Conservation (phyloP, 2,797 vertebrate genomes). For the Astyanax mexicanus region DNA sequence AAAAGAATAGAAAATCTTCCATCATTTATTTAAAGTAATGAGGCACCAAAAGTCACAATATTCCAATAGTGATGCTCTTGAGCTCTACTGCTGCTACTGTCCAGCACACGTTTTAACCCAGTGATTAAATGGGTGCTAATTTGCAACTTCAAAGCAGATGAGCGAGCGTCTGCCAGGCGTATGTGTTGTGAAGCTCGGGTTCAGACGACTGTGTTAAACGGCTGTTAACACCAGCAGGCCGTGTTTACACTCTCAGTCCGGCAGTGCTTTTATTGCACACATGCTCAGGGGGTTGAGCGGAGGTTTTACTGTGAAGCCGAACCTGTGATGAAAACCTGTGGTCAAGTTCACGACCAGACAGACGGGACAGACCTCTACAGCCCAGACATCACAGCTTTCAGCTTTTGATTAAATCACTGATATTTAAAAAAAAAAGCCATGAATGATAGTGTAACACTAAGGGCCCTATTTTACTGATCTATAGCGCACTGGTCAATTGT, state of each 20-base stretch:
- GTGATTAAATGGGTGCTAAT: not conserved
- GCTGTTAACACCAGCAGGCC: not conserved
- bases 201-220: slow-evolving; percentile 11
- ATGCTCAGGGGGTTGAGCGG: not conserved
- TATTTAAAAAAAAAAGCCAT: no score
- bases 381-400: no score
- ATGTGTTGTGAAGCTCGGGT: not conserved
- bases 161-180: slow-evolving; percentile 27
- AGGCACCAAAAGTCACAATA: no score
- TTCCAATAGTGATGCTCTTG: no score
- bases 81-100: no score
- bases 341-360: not conserved
- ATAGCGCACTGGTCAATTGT: no score
- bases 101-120: no score
- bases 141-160: slow-evolving; percentile 41
- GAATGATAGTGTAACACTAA: no score
- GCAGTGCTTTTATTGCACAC: not conserved
- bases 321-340: not conserved
- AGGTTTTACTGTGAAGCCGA: not conserved
- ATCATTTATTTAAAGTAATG: no score
- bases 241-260: not conserved
- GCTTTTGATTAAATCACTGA: no score
- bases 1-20: no score
- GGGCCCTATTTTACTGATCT: no score
- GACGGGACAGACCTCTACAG: not conserved